Percentiles rank a stretch among this genome's conserved stretches.
Conservation (phyloP, 1,140 invertebrate genomes). For the Drosophila albomicans region DNA sequence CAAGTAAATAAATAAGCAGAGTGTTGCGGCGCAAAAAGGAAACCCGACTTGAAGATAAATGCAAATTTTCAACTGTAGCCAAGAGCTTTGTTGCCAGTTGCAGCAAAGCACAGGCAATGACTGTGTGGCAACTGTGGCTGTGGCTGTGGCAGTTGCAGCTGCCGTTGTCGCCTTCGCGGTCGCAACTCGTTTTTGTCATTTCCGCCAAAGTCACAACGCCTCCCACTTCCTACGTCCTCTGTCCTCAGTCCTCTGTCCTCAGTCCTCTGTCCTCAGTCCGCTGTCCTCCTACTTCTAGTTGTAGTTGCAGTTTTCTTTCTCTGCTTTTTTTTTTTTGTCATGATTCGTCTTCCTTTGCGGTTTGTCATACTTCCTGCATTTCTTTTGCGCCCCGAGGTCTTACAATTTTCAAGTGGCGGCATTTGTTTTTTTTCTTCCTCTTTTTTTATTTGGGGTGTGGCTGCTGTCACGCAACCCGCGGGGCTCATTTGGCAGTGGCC, state of each 20-base stretch:
- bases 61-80: conserved; percentile 65
- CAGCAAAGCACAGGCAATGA: background rate
- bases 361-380: conserved; percentile 56
- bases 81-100: conserved; percentile 24
- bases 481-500: conserved; percentile 61
- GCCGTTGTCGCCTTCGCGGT: conserved; percentile 9
- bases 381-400: conserved; percentile 50
- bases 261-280: conserved; percentile 1
- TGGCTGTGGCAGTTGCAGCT: conserved; percentile 6
- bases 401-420: conserved; percentile 54
- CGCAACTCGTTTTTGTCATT: conserved; percentile 61
- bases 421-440: background rate
- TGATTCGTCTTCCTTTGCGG: conserved; percentile 46
- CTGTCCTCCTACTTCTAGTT: conserved; percentile 7
- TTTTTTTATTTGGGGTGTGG: background rate
- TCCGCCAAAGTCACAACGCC: conserved; percentile 58
- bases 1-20: conserved; percentile 54
- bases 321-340: conserved; percentile 11
- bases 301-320: conserved; percentile 10
- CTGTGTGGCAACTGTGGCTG: conserved; percentile 23
- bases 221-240: conserved; percentile 9
- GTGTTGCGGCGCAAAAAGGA: conserved; percentile 44
- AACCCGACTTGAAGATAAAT: conserved; percentile 76
- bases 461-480: background rate
- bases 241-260: background rate